Conservation (phyloP, 2,113 vertebrate species). For the Eulacestoma nigropectus region DNA sequence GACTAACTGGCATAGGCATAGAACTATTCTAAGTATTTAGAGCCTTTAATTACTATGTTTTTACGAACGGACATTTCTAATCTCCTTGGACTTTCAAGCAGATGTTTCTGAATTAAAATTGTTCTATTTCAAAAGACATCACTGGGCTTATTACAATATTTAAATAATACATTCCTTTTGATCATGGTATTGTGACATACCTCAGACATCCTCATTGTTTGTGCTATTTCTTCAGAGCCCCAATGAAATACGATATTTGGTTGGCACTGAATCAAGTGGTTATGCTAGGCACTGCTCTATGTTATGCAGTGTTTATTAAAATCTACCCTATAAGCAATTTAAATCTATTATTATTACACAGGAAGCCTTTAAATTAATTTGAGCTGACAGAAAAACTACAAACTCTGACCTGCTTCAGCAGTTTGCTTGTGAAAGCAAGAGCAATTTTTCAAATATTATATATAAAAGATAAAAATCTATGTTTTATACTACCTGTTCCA, state of each 20-base stretch:
- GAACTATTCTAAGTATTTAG: constrained; percentile 71
- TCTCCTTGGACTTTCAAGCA: constrained; percentile 63
- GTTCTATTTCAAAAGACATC: constrained; percentile 67
- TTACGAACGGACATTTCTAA: constrained; percentile 59
- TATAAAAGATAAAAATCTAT: not conserved
- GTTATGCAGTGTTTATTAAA: constrained; percentile 45
- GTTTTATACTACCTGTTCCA: not conserved
- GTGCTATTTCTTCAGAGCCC: constrained; percentile 48
- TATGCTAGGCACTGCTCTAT: constrained; percentile 28
- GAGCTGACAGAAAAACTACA: constrained; percentile 54
- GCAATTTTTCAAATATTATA: not conserved
- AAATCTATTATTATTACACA: constrained; percentile 48
- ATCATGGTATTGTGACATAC: constrained; percentile 72
- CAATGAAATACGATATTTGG: constrained; percentile 55
- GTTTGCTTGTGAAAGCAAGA: not conserved
- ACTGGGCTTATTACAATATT: constrained; percentile 61
- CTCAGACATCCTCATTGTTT: constrained; percentile 72
- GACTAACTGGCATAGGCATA: constrained; percentile 46
- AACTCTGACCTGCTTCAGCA: constrained; percentile 7
- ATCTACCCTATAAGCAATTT: constrained; percentile 65
- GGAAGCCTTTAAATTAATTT: constrained; percentile 60
- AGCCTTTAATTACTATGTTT: constrained; percentile 68
- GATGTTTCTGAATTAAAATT: constrained; percentile 70
- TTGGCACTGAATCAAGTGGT: constrained; percentile 49
- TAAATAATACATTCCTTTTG: constrained; percentile 68